phyloP scores from a whole-genome alignment of 37 sponge, comb jelly and placozoan species.

The Tethya wilhelma region DNA sequence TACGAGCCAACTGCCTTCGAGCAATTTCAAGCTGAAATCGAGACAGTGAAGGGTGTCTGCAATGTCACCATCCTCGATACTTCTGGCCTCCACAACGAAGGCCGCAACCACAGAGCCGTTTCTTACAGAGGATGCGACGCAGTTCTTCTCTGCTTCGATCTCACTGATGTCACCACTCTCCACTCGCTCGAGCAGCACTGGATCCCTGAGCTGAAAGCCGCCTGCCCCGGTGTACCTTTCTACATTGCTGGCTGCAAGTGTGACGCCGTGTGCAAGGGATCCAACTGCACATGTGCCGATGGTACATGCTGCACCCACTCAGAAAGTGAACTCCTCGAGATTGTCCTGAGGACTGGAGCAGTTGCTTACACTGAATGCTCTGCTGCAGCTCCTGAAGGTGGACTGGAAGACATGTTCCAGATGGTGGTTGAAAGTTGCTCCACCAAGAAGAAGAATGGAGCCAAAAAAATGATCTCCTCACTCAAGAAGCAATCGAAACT shows the following conservation, averaged over 20 bases:
- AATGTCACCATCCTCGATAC: constrained; percentile 61
- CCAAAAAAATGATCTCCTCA: constrained; percentile 29
- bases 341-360: constrained; percentile 49
- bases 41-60: constrained; percentile 22
- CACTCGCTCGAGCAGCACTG: constrained; percentile 51
- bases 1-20: constrained; percentile 54
- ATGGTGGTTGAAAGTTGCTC: constrained; percentile 22
- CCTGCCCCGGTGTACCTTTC: constrained; percentile 52
- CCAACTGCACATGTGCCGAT: neutral
- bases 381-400: constrained; percentile 29
- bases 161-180: constrained; percentile 39
- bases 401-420: constrained; percentile 46
- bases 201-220: constrained; percentile 58
- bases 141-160: constrained; percentile 72
- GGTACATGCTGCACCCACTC: constrained; percentile 22
- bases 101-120: constrained; percentile 17
- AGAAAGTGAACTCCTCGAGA: constrained; percentile 22
- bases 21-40: constrained; percentile 26
- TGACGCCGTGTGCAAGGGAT: constrained; percentile 27
- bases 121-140: constrained; percentile 63
- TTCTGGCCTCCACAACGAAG: constrained; percentile 30
- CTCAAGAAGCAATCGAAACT: constrained; percentile 40
- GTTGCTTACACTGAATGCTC: constrained; percentile 67
- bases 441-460: constrained; percentile 12
- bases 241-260: constrained; percentile 78